Evolutionary conservation across 2,113 vertebrate genomes (phyloP).

Genomic region (Apaloderma vittatum): DNA sequence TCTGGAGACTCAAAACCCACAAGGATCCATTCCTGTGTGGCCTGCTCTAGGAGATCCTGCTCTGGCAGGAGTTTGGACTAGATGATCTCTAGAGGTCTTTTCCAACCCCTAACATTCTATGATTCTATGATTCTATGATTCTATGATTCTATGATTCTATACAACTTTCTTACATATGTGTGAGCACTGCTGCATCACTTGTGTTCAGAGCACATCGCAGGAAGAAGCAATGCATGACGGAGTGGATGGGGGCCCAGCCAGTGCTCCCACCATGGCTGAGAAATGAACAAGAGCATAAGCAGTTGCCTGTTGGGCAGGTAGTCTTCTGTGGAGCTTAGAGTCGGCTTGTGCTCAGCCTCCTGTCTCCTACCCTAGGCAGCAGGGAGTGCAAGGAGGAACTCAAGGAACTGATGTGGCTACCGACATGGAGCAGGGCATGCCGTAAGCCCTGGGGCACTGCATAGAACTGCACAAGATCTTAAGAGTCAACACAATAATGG

Average conservation of each 20-base stretch:
- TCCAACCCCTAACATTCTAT: too few relatives aligned
- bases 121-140: too few relatives aligned
- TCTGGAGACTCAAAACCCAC: too few relatives aligned
- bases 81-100: too few relatives aligned
- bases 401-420: accelerated
- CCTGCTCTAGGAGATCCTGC: too few relatives aligned
- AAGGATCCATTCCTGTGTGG: too few relatives aligned
- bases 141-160: too few relatives aligned
- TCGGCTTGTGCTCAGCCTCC: neutral
- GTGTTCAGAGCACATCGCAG: accelerated
- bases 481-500: neutral
- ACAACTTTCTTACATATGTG: neutral
- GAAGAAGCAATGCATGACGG: neutral
- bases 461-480: accelerated
- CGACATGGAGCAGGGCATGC: neutral
- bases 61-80: too few relatives aligned
- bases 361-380: neutral
- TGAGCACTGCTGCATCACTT: neutral
- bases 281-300: neutral
- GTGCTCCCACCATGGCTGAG: accelerated
- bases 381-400: neutral
- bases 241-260: neutral
- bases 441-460: accelerated
- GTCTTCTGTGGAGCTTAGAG: neutral
- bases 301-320: neutral